Evolutionary conservation across 2,888 invertebrate genomes (phyloP).

Genomic region (Spatulosminthurus flaviceps): DNA sequence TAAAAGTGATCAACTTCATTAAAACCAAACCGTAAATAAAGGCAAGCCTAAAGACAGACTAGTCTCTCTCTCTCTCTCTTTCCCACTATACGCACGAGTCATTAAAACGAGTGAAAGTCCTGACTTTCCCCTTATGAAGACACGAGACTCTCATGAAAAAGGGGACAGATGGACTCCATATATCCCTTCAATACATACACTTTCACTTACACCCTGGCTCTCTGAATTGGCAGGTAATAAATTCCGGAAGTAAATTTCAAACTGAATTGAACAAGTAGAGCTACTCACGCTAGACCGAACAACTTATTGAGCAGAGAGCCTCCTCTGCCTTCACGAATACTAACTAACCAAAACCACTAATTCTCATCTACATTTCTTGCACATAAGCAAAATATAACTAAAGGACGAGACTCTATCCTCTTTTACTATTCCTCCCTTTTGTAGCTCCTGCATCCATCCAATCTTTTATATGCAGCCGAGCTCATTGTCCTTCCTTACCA

Average conservation of each 20-base stretch:
- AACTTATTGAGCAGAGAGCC: not conserved
- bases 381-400: no score
- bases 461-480: no score
- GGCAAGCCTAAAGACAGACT: not conserved
- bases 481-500: no score
- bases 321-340: not conserved
- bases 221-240: not conserved
- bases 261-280: not conserved
- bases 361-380: no score
- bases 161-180: not conserved
- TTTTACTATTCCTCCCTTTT: no score
- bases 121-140: not conserved
- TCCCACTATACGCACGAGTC: not conserved
- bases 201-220: not conserved
- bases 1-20: slow-evolving; percentile 9
- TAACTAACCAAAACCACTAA: no score
- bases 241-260: slow-evolving; percentile 5
- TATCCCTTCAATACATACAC: not conserved
- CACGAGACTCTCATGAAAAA: not conserved
- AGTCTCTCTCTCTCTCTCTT: no score
- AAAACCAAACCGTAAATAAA: not conserved
- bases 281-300: not conserved
- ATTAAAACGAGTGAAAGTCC: not conserved
- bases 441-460: no score
- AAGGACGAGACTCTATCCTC: no score